These are phyloP conservation scores for Agrotis ipsilon DNA, from an alignment of 2,888 invertebrate species.

Conservation along the genomic window DNA sequence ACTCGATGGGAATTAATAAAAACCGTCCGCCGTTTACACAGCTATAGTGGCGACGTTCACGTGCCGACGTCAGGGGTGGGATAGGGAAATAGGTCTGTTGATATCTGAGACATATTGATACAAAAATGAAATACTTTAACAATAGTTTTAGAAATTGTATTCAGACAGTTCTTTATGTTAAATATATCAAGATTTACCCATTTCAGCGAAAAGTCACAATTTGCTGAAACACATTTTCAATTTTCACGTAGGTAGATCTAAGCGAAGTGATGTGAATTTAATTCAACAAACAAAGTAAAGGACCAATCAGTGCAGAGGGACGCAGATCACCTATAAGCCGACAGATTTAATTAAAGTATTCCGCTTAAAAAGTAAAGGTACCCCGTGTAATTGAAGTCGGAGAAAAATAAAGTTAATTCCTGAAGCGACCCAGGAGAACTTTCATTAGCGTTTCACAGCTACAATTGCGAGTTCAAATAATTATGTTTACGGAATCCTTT, in stretches of 20 bases:
- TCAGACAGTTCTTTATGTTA: constrained; percentile 16
- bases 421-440: constrained; percentile 82
- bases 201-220: background rate
- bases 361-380: constrained; percentile 81
- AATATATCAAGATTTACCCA: constrained; percentile 35
- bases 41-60: constrained; percentile 51
- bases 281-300: constrained; percentile 67
- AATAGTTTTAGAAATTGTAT: constrained; percentile 18
- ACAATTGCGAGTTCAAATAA: constrained; percentile 90
- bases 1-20: constrained; percentile 82
- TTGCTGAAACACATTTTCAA: constrained; percentile 13
- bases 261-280: constrained; percentile 55
- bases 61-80: constrained; percentile 30
- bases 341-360: constrained; percentile 86
- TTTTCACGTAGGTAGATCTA: background rate
- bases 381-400: constrained; percentile 82
- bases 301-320: constrained; percentile 64
- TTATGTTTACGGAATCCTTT: constrained; percentile 91
- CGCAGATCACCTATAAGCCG: constrained; percentile 74
- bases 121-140: constrained; percentile 27
- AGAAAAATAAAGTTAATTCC: constrained; percentile 85
- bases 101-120: constrained; percentile 46
- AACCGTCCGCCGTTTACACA: constrained; percentile 70
- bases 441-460: constrained; percentile 88
- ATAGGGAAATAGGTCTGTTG: constrained; percentile 54